Evolutionary conservation across 2,797 vertebrate genomes (phyloP).

Genomic region (Rhinoraja longicauda): DNA sequence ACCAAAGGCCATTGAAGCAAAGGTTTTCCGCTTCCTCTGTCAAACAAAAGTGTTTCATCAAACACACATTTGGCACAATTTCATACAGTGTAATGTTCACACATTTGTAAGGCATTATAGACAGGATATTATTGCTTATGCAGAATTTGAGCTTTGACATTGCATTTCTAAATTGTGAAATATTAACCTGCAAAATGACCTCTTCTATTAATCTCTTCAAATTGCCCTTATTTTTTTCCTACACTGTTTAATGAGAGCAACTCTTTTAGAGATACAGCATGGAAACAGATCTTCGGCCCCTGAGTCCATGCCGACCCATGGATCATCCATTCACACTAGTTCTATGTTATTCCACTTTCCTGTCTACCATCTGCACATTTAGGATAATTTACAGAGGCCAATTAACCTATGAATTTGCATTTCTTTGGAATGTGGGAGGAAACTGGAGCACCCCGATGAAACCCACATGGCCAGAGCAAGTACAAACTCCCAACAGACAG

Average conservation of each 20-base stretch:
- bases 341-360: no score
- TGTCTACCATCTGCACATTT: no score
- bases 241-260: background rate
- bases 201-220: background rate
- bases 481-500: no score
- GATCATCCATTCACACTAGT: no score
- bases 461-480: no score
- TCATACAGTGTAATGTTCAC: conserved; percentile 15
- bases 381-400: no score
- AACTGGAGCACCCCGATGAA: no score
- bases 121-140: conserved; percentile 32
- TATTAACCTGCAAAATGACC: conserved; percentile 17
- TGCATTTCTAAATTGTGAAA: background rate
- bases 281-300: no score
- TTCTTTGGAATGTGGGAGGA: no score
- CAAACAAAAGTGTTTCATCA: background rate
- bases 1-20: background rate
- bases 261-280: no score
- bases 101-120: conserved; percentile 33
- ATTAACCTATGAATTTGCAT: no score
- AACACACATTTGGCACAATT: conserved; percentile 17
- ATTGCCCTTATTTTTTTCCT: background rate
- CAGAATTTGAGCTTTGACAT: conserved; percentile 30
- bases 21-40: background rate
- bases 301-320: no score